Evolutionary conservation across 1,140 invertebrate species (phyloP).

Genomic region (Cotesia glomerata): DNA sequence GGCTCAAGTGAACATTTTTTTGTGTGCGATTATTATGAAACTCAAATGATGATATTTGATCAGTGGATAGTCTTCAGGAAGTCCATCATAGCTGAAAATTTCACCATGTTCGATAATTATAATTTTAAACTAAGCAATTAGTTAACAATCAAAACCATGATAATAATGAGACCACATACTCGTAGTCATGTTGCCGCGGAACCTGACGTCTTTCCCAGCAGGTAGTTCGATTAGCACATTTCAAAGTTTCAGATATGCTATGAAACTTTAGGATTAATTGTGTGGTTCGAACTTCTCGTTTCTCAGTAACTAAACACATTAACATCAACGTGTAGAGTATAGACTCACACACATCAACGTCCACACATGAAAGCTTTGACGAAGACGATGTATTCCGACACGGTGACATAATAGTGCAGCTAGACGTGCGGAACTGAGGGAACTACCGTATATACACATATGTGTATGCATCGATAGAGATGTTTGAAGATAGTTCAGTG

Average conservation of each 20-base stretch:
- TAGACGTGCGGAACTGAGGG: not conserved
- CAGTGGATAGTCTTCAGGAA: too few species aligned
- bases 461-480: not conserved
- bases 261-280: conserved; percentile 12
- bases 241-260: not conserved
- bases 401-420: not conserved
- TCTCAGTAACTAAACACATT: not conserved
- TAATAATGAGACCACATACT: not conserved
- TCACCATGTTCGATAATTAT: too few species aligned
- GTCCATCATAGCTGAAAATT: too few species aligned
- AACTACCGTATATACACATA: not conserved
- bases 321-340: not conserved
- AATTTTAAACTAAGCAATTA: too few species aligned
- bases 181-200: not conserved
- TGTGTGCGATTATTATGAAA: too few species aligned
- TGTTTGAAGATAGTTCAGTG: not conserved
- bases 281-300: not conserved
- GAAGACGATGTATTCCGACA: not conserved
- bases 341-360: not conserved
- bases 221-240: conserved; percentile 5
- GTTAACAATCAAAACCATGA: too few species aligned
- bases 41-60: too few species aligned
- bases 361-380: not conserved
- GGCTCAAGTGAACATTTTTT: too few species aligned
- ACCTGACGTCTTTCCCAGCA: not conserved